Evolutionary conservation across 2,797 vertebrate species (phyloP), one percentile per base, ranked within the genome.

Genomic region (Crenichthys baileyi): DNA sequence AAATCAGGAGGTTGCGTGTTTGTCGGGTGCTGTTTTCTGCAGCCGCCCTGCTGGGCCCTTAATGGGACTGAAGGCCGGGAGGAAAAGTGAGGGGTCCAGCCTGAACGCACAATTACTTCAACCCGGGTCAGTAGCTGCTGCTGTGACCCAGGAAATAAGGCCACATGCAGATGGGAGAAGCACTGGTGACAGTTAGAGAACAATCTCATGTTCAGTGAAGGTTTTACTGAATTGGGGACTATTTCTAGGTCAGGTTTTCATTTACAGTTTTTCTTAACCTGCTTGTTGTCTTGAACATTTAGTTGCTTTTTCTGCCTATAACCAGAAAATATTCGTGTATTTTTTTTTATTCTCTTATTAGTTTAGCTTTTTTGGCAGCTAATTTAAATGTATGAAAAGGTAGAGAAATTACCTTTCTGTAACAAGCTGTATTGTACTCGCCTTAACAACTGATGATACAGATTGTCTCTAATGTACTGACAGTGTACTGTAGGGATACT

Each of bases 121-220:
- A 70, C 67, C 67, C 67, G 67, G 67, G 41, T 70, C 67, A 48
- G 26, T 70, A 48, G n/a, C 13, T 70, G 44, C 41, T 70, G 67
- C 67, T 46, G 16, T 26, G 67, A 70, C 67, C 67, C 67, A 70
- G 67, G 67, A 70, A 70, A 46, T 16, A 48, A 70, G 67, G 67
- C 16, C 67, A 70, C 41, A 70, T 70, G 67, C 67, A 70, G 39
- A 70, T 26, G 41, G 56, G 20, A 78, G 29, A 16, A 3, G 79
- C 55, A 13, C 58, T 60, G n/a, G 58, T 29, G 7, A 26, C 58
- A 26, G 58, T 29, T 60, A 26, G 58, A 46, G 41, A 70, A 46
- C 67, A 46, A 58, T 46, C 22, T 12, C 39, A 68, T n/a, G 5
- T 44, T 68, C 39, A 44, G 67, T 7, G 24, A 70, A 46, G 12